Evolutionary conservation across 1,140 invertebrate genomes (phyloP).

Genomic region (Leguminivora glycinivorella): DNA sequence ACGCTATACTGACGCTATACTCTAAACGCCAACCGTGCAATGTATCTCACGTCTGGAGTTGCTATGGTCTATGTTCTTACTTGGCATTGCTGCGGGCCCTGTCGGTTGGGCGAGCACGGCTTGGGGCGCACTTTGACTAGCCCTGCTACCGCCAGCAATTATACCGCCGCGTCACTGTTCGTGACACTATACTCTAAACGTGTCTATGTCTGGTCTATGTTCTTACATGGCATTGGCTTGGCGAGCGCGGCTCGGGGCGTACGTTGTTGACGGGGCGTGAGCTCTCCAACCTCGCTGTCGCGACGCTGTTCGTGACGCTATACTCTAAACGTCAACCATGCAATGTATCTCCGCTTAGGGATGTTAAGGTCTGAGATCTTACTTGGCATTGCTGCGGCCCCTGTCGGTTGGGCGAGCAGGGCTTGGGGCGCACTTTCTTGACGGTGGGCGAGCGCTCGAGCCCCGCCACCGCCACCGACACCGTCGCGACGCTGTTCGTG

Average conservation of each 20-base stretch:
- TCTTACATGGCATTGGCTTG: no score
- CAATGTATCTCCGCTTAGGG: neutral
- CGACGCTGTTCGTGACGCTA: no score
- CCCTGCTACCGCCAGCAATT: conserved; percentile 65
- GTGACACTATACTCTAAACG: no score
- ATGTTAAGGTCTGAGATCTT: conserved; percentile 46
- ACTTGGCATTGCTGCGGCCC: conserved; percentile 90
- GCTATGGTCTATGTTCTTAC: conserved; percentile 69
- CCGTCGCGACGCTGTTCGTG: conserved; percentile 55
- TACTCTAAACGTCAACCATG: no score
- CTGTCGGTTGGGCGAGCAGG: conserved; percentile 88
- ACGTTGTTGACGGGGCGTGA: no score
- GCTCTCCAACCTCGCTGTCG: no score
- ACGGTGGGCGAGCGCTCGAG: conserved; percentile 63
- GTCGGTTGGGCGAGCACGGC: conserved; percentile 87
- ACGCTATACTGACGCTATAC: no score
- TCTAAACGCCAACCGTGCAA: no score
- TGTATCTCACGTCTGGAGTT: conserved; percentile 15
- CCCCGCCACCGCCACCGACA: conserved; percentile 67
- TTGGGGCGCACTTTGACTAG: conserved; percentile 84
- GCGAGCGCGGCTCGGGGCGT: no score
- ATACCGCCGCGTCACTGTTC: conserved; percentile 61
- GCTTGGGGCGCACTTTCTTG: conserved; percentile 86
- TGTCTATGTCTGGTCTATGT: no score
- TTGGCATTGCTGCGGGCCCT: conserved; percentile 89